Percentiles rank a stretch among this genome's conserved stretches.
These are phyloP conservation scores for Eublepharis macularius DNA, from an alignment of 2,113 vertebrate genomes.

Conservation along the genomic window DNA sequence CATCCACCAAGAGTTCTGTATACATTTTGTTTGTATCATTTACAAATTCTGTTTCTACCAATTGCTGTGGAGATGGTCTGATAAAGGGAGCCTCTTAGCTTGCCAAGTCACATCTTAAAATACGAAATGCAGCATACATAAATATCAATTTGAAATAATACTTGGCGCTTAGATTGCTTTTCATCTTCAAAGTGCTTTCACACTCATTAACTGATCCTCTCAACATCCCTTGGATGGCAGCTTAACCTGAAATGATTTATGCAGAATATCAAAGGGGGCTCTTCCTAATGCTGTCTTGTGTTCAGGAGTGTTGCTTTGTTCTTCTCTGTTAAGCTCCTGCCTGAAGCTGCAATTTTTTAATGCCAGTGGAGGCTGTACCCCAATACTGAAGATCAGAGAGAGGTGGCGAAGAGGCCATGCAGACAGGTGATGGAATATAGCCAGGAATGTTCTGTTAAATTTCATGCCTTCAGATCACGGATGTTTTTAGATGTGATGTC, in stretches of 20 bases:
- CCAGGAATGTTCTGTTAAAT: neutral
- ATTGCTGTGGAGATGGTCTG: neutral
- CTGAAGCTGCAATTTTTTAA: conserved; percentile 26
- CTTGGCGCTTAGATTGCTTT: conserved; percentile 15
- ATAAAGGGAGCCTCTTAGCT: neutral
- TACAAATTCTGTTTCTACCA: neutral
- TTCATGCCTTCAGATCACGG: neutral
- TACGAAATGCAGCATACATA: neutral
- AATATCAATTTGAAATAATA: conserved; percentile 30
- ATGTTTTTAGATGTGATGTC: neutral
- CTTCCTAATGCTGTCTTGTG: conserved; percentile 19
- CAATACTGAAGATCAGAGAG: neutral
- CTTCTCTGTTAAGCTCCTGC: conserved; percentile 11
- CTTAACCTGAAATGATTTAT: conserved; percentile 38
- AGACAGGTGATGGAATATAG: neutral
- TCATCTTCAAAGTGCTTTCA: conserved; percentile 34
- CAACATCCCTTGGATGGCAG: conserved; percentile 26
- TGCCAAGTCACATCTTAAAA: conserved; percentile 11
- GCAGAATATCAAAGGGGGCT: conserved; percentile 20
- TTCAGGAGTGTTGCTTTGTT: conserved; percentile 11
- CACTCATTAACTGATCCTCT: conserved; percentile 32
- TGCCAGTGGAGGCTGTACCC: neutral
- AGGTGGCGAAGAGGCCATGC: neutral
- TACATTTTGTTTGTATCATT: neutral
- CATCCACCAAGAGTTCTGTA: neutral